Conservation (phyloP, 2,888 invertebrate species). For the Mesochorus sp. region DNA sequence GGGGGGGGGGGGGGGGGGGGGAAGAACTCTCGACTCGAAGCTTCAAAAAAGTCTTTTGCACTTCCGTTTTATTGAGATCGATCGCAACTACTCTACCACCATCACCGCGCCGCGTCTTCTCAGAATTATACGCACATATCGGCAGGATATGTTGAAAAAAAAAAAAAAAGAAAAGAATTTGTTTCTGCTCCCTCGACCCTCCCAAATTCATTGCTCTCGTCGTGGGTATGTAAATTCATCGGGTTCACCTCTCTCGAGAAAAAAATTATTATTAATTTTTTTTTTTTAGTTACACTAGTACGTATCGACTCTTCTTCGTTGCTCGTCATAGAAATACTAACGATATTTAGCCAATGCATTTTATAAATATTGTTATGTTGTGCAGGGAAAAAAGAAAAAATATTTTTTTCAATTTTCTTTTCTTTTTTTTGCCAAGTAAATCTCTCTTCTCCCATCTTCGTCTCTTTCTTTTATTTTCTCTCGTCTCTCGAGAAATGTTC, state of each 20-base stretch:
- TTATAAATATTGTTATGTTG: conserved; percentile 34
- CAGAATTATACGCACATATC: background rate
- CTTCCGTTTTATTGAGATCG: conserved; percentile 4
- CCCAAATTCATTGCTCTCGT: conserved; percentile 13
- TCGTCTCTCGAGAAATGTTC: too few species aligned
- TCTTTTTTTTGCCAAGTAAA: background rate
- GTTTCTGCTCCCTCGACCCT: background rate
- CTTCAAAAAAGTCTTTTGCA: background rate
- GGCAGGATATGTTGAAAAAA: background rate
- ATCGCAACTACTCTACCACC: conserved; percentile 44
- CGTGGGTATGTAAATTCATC: conserved; percentile 20
- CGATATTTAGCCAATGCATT: too few species aligned
- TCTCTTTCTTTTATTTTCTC: conserved; percentile 1
- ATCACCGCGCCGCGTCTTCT: background rate
- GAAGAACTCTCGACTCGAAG: too few species aligned
- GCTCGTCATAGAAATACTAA: conserved; percentile 36
- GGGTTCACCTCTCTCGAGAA: conserved; percentile 8
- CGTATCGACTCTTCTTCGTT: conserved; percentile 5
- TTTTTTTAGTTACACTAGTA: conserved; percentile 12
- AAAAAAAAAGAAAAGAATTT: conserved; percentile 22
- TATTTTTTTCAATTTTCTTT: too few species aligned
- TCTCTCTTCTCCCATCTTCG: background rate
- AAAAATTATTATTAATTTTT: conserved; percentile 18
- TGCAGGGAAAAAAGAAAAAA: conserved; percentile 12
- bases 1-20: too few species aligned